Evolutionary conservation across 2,797 vertebrate genomes (phyloP).

Genomic region (Vespertilio murinus): DNA sequence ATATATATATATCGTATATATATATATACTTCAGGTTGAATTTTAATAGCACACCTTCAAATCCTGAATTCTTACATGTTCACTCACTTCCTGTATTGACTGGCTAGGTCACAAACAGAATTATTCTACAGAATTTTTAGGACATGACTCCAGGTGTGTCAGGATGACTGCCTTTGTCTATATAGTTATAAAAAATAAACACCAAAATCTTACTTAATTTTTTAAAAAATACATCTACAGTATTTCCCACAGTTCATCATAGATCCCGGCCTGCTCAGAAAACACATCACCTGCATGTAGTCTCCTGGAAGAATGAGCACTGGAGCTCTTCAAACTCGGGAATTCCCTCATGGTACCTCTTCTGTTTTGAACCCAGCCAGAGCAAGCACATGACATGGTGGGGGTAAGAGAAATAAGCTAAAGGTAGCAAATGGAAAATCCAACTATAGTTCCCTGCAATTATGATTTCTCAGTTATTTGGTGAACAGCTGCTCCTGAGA

Average conservation of each 20-base stretch:
- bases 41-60: neutral
- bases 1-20: no score
- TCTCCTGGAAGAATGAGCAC: neutral
- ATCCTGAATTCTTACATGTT: conserved; percentile 22
- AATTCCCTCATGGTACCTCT: neutral
- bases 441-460: neutral
- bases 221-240: neutral
- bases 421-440: neutral
- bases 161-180: neutral
- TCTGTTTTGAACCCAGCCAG: neutral
- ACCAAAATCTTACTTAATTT: neutral
- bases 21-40: neutral
- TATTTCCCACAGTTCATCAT: neutral
- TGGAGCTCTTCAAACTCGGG: neutral
- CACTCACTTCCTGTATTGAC: neutral
- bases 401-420: neutral
- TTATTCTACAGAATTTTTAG: neutral
- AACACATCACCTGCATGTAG: neutral
- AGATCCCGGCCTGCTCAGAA: neutral
- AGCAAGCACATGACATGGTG: neutral
- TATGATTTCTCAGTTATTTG: neutral
- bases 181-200: neutral
- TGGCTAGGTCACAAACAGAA: conserved; percentile 12
- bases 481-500: neutral
- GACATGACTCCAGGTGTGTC: neutral